Base-by-base conservation (phyloP, 1,140 invertebrate genomes). In the Macrotrachela quadricornifera region DNA sequence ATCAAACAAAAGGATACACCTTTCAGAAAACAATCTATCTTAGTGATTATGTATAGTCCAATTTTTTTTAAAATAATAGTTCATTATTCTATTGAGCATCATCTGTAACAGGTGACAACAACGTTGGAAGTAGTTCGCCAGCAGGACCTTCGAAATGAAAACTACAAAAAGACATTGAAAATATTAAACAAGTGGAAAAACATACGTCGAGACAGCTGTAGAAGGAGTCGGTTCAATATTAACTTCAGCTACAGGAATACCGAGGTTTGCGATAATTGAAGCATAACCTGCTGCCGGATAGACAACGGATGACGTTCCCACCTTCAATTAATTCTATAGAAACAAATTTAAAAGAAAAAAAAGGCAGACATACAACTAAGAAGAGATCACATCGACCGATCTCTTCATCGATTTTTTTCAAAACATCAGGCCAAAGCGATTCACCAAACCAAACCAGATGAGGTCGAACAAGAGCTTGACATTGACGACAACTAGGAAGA, bases 371-470 rank as follows among this genome's bases (percentile, higher is more conserved):
- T 55, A 87, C 78, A 36, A 90, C 78, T 21, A 90, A 66, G 62
- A 82, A 86, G 9, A 83, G 64, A 64, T 88, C 83, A 73, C 83
- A 87, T 6, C 70, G 66, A 50, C 76, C 71, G 49, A 87, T 70
- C 55, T 77, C 76, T 46, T 72, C 59, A 49, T 75, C 76, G 57
- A 79, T 76, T 66, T 72, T 69, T 2, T 74, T 57, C 14, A 86
- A 61, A 37, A 84, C 73, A 51, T 74, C 61, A 17, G 69, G 55
- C 57, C 85, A 74, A 48, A 88, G 71, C 61, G 70, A 74, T 75
- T 90, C 85, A 8, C 83, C 83, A 74, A 88, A 88, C 85, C 85
- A 88, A 13, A 88, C 80, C 56, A 88, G 82, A 65, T 84, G 75
- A 4, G 84, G 84, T 50, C 85, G 70, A 10, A 85, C 64, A n/a